Evolutionary conservation across 2,888 invertebrate species (phyloP), one percentile per base, ranked within the genome.

Genomic region (Listrodromus nycthemerus): DNA sequence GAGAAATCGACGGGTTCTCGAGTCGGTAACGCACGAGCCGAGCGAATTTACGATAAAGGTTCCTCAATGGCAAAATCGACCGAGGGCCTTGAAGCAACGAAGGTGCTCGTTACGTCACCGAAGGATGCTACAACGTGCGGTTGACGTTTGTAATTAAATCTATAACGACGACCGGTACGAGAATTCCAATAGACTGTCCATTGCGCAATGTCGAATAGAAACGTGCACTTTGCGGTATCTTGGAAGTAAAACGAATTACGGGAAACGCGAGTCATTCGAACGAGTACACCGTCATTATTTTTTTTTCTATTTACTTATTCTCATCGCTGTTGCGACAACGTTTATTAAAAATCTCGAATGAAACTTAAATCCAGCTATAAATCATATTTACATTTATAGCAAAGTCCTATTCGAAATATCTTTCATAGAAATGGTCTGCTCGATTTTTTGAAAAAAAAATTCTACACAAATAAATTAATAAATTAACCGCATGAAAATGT

Each of bases 121-220:
- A 71, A 82, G 81, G 76, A 76, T 77, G 66, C 37, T 10, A 69
- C 33, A 48, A 24, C 58, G 65, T 73, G 58, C 21, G 37, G 58
- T 75, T 74, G 69, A 78, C 78, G 73, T 63, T 78, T 69, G 78
- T 69, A 82, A 82, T 82, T 78, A 78, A 82, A 78, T 78, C 45
- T 78, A 69, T 69, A 82, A 82, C 82, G 69, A 77, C 69, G 45
- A 52, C 21, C 6, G 27, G 27, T 27, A 65, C 41, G 61, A 69
- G 30, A 66, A 61, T 45, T 63, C 48, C 45, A 45, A 63, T 30
- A 48, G 74, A 63, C 27, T n/a, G 37, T 27, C 27, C 37, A 37
- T 69, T 75, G 75, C 66, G 63, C 67, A 82, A 82, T 78, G 19
- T 55, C 45, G 63, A 52, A 30, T 52, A 63, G 45, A 58, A 66